Percentiles rank a stretch among this genome's conserved stretches.
Conservation (phyloP, 2,113 vertebrate species). For the Emydocephalus ijimae region DNA sequence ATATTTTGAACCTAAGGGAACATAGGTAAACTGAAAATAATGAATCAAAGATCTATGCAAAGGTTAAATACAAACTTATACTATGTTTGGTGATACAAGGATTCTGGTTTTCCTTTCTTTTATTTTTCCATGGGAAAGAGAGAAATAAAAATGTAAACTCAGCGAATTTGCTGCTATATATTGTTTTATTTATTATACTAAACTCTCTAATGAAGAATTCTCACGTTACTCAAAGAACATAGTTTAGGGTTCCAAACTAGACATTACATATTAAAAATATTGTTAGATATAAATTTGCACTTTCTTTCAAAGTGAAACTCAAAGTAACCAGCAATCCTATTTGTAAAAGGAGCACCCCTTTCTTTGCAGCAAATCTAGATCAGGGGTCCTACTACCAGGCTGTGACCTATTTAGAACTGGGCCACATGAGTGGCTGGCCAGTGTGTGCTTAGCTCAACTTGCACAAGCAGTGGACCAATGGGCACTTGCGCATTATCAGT, state of each 20-base stretch:
- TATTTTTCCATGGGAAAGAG: not conserved
- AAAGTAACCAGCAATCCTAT: not conserved
- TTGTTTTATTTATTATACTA: not conserved
- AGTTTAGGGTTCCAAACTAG: not conserved
- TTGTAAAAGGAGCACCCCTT: not conserved
- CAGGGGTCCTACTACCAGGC: not conserved
- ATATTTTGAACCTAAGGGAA: slow-evolving; percentile 14
- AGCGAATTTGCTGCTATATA: not conserved
- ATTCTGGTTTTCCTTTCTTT: not conserved
- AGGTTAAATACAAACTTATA: not conserved
- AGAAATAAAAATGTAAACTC: not conserved
- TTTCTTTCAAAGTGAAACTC: not conserved
- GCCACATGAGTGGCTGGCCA: not conserved
- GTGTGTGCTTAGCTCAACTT: no score
- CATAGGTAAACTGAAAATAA: not conserved
- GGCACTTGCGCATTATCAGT: not conserved
- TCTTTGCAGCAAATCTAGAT: not conserved
- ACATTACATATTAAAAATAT: not conserved
- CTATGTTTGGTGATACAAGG: not conserved
- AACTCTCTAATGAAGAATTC: not conserved
- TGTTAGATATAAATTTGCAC: not conserved
- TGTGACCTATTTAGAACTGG: not conserved
- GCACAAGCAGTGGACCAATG: no score
- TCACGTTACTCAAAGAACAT: not conserved
- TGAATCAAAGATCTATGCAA: not conserved